Evolutionary conservation across 2,113 vertebrate species (phyloP).

Genomic region (Riparia riparia): DNA sequence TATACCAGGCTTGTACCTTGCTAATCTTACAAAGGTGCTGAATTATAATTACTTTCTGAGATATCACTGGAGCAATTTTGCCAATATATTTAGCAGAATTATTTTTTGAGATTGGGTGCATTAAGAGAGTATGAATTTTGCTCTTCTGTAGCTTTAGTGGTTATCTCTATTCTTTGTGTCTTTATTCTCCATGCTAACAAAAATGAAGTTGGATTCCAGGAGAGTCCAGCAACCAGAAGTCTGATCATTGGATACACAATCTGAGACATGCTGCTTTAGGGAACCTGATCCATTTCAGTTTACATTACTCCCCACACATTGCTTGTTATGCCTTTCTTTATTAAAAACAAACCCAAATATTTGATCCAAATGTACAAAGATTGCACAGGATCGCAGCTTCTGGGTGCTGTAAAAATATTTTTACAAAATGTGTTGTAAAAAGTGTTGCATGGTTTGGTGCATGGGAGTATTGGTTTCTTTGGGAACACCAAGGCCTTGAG

Average conservation of each 20-base stretch:
- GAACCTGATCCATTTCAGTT: not conserved
- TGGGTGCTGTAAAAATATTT: not conserved
- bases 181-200: not conserved
- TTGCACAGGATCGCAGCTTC: not conserved
- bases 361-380: not conserved
- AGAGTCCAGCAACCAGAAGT: not conserved
- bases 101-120: not conserved
- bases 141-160: not conserved
- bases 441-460: not conserved
- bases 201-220: not conserved
- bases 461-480: not conserved
- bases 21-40: not conserved
- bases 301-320: not conserved
- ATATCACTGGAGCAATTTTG: not conserved
- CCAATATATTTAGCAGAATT: not conserved
- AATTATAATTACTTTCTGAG: not conserved
- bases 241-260: too few relatives aligned
- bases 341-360: not conserved
- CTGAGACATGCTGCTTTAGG: not conserved
- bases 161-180: not conserved
- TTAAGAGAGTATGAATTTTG: not conserved
- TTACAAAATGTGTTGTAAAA: not conserved
- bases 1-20: not conserved
- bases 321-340: not conserved
- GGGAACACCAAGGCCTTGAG: not conserved